A percentile compares a stretch with the other conserved stretches of the same genome.
Evolutionary conservation across 2,888 invertebrate species (phyloP).

Genomic region (Dascillus cervinus): DNA sequence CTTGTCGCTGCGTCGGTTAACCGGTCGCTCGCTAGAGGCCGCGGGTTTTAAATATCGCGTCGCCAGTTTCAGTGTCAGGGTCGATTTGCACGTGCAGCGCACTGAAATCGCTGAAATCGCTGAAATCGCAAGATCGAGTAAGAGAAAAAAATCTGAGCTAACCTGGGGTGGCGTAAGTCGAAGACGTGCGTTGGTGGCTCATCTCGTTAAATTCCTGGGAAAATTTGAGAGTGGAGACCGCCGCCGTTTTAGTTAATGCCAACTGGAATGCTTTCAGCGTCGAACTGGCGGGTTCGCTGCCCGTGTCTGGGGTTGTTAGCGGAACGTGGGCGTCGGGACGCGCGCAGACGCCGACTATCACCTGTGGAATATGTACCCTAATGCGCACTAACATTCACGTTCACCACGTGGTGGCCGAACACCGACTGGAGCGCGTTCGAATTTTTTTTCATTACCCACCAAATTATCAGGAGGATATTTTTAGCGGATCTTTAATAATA

Average conservation of each 20-base stretch:
- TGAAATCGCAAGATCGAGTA: not conserved
- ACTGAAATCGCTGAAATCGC: not conserved
- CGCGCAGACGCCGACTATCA: slow-evolving; percentile 16
- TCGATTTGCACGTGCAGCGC: slow-evolving; percentile 10
- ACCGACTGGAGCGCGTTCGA: too few relatives aligned
- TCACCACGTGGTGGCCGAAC: slow-evolving; percentile 8
- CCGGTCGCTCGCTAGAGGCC: too few relatives aligned
- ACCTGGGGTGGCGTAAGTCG: slow-evolving; percentile 10
- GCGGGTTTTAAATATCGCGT: too few relatives aligned
- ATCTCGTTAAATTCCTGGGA: too few relatives aligned
- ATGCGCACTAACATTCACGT: slow-evolving; percentile 6
- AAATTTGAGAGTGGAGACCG: too few relatives aligned
- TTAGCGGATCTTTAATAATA: not conserved
- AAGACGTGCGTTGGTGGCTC: too few relatives aligned
- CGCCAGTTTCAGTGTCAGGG: slow-evolving; percentile 12
- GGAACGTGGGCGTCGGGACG: slow-evolving; percentile 17
- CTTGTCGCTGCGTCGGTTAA: too few relatives aligned
- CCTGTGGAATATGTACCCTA: slow-evolving; percentile 12
- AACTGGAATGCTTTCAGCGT: too few relatives aligned
- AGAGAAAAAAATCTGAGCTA: slow-evolving; percentile 1
- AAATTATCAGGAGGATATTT: not conserved
- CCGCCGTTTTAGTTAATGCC: too few relatives aligned
- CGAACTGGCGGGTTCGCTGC: slow-evolving; percentile 15
- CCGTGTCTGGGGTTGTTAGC: slow-evolving; percentile 17
- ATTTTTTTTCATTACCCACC: too few relatives aligned